Conservation (phyloP, 2,113 vertebrate genomes). For the Ageneiosus marmoratus region DNA sequence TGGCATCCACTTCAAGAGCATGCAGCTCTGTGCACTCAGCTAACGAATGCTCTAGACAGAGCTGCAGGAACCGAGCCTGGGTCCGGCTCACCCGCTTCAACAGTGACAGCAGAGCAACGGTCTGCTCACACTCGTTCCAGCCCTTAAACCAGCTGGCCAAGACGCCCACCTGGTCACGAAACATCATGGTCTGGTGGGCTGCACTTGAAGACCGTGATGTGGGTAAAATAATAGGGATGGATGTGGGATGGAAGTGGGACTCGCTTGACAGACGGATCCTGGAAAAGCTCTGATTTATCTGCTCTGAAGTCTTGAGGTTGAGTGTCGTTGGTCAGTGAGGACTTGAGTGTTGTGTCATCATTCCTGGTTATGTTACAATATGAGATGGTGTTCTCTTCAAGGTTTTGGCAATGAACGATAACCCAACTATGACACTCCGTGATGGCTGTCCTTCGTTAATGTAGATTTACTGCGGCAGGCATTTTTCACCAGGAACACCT, state of each 20-base stretch:
- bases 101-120: conserved; percentile 93
- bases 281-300: conserved; percentile 1
- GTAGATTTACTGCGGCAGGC: conserved; percentile 64
- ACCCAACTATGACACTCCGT: conserved; percentile 51
- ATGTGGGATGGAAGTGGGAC: not conserved
- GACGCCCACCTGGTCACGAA: conserved; percentile 98
- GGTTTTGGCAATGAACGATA: not conserved
- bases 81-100: conserved; percentile 94
- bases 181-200: conserved; percentile 89
- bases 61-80: conserved; percentile 97
- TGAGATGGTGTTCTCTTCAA: conserved; percentile 17
- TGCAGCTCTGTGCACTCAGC: conserved; percentile 94
- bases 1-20: conserved; percentile 93
- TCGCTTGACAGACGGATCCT: conserved; percentile 12
- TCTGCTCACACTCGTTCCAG: conserved; percentile 99
- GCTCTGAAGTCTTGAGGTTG: not conserved
- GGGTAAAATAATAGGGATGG: not conserved
- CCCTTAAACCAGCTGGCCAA: conserved; percentile 97
- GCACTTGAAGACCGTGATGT: not conserved
- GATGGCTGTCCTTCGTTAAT: conserved; percentile 64
- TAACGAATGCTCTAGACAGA: conserved; percentile 95
- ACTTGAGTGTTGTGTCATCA: conserved; percentile 50
- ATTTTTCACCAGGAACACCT: conserved; percentile 71
- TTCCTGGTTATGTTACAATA: conserved; percentile 37
- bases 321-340: conserved; percentile 2